phyloP scores from a whole-genome alignment of 2,113 vertebrate species.

The Lycocorax pyrrhopterus region DNA sequence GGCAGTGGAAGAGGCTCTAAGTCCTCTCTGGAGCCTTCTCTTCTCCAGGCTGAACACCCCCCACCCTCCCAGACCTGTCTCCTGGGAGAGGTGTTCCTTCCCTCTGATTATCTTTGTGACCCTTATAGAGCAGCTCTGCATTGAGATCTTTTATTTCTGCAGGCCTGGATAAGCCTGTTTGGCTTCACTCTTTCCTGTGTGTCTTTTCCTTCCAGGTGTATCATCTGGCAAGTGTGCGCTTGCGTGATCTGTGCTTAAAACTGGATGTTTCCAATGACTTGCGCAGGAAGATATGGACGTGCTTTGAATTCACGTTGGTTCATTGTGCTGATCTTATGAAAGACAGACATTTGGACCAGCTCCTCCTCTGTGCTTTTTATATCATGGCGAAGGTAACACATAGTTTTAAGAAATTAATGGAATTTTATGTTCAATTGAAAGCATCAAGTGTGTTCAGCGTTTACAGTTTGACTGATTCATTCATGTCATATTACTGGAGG shows the following conservation, averaged over 20 bases:
- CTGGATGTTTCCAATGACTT: constrained; percentile 87
- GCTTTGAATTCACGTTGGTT: constrained; percentile 89
- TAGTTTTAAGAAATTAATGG: not conserved
- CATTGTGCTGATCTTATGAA: constrained; percentile 89
- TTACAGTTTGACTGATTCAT: not conserved
- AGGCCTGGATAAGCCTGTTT: not conserved
- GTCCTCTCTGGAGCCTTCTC: not conserved
- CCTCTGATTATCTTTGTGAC: not conserved
- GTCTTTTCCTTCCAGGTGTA: constrained; percentile 81
- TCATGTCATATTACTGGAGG: not conserved
- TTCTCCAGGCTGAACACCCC: not conserved
- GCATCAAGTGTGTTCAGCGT: not conserved
- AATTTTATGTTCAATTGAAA: not conserved
- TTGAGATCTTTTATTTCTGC: not conserved
- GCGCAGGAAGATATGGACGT: constrained; percentile 95
- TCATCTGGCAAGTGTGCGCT: constrained; percentile 91
- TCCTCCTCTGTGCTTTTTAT: constrained; percentile 92
- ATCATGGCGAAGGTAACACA: constrained; percentile 87
- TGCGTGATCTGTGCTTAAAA: constrained; percentile 89
- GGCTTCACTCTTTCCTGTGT: not conserved
- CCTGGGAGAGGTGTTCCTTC: not conserved
- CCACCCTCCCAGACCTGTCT: not conserved
- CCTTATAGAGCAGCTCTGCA: not conserved
- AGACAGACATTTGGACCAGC: constrained; percentile 92
- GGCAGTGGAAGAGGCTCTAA: not conserved